Percentiles rank a stretch among this genome's conserved stretches.
These are phyloP conservation scores for Polypterus senegalus DNA, from an alignment of 2,113 vertebrate species.

Conservation along the genomic window DNA sequence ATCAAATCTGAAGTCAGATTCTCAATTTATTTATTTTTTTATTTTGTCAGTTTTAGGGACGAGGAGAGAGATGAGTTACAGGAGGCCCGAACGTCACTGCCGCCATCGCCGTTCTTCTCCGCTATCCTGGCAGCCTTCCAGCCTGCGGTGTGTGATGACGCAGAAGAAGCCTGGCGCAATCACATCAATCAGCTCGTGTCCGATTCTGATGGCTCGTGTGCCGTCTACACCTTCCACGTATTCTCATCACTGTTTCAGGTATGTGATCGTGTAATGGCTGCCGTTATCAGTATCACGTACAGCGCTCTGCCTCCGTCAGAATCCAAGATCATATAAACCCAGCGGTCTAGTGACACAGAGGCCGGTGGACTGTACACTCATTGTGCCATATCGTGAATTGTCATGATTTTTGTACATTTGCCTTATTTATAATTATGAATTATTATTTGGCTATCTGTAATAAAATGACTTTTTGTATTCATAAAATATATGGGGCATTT, in stretches of 20 bases:
- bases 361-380: too few relatives aligned
- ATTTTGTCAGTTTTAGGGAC: slow-evolving; percentile 56
- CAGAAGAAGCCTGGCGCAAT: slow-evolving; percentile 80
- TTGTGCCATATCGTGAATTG: too few relatives aligned
- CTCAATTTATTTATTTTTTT: slow-evolving; percentile 3
- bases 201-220: slow-evolving; percentile 85
- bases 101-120: slow-evolving; percentile 86
- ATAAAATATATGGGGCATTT: too few relatives aligned
- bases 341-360: too few relatives aligned
- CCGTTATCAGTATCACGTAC: too few relatives aligned
- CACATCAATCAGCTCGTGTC: slow-evolving; percentile 91
- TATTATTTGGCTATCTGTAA: too few relatives aligned
- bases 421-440: too few relatives aligned
- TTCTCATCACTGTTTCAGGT: slow-evolving; percentile 97
- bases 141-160: slow-evolving; percentile 64
- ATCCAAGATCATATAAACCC: too few relatives aligned
- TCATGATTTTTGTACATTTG: too few relatives aligned
- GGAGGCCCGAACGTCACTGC: slow-evolving; percentile 53
- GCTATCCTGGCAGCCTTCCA: slow-evolving; percentile 92
- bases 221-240: slow-evolving; percentile 94
- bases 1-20: not conserved
- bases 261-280: not conserved
- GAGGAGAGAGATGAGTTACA: slow-evolving; percentile 54
- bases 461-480: too few relatives aligned
- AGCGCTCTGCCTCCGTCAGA: too few relatives aligned